Evolutionary conservation across 2,113 vertebrate species (phyloP).

Genomic region (Himantopus leucocephalus): DNA sequence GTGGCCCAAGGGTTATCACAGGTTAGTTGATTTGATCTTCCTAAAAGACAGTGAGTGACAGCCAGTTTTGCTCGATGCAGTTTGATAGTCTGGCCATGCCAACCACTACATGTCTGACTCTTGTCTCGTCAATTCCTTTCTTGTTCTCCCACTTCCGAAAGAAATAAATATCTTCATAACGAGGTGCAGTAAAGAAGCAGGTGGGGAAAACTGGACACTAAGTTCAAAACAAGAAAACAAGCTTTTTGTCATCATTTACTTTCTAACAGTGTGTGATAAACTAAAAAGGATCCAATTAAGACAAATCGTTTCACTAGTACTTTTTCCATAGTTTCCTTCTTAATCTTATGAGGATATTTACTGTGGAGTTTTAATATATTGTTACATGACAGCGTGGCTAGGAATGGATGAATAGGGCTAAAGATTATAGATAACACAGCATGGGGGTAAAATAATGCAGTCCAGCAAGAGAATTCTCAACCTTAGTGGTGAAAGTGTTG

Average conservation of each 20-base stretch:
- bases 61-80: conserved; percentile 7
- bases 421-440: background rate
- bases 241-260: background rate
- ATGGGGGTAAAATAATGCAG: background rate
- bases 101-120: conserved; percentile 4
- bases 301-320: background rate
- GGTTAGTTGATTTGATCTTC: conserved; percentile 22
- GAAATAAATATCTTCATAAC: conserved; percentile 27
- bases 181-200: background rate
- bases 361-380: background rate
- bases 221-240: background rate
- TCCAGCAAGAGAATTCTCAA: background rate
- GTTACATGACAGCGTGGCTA: background rate
- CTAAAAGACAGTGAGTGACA: background rate
- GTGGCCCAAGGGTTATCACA: background rate
- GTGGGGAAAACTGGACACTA: background rate
- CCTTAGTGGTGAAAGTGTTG: background rate
- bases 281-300: background rate
- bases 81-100: background rate
- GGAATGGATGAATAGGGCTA: background rate
- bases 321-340: background rate
- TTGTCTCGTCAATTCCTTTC: conserved; percentile 38
- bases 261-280: background rate
- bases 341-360: background rate
- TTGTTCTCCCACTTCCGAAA: conserved; percentile 13